These are phyloP conservation scores for Percina caprodes DNA, from an alignment of 2,113 vertebrate species.

Conservation along the genomic window DNA sequence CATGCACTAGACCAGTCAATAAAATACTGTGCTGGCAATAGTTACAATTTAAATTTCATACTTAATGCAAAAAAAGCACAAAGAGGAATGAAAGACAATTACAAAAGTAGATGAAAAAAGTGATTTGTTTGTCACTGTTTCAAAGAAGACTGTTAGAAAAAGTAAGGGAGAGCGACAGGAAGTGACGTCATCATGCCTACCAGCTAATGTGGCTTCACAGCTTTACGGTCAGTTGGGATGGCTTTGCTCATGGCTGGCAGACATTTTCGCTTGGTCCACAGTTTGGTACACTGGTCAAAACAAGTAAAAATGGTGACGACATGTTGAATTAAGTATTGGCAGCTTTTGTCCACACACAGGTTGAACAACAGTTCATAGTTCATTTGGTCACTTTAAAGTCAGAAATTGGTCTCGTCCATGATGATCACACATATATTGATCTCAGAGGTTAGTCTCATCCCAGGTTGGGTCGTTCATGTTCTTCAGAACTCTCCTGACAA, in stretches of 20 bases:
- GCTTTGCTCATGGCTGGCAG: conserved; percentile 42
- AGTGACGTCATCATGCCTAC: conserved; percentile 48
- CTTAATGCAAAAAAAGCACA: not conserved
- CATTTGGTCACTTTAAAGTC: conserved; percentile 29
- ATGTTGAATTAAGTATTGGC: conserved; percentile 9
- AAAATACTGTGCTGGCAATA: conserved; percentile 3
- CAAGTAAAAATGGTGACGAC: not conserved
- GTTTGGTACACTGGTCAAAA: conserved; percentile 37
- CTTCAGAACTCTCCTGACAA: conserved; percentile 94
- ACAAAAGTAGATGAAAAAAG: not conserved
- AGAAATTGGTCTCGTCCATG: not conserved
- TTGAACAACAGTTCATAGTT: not conserved
- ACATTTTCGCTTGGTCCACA: conserved; percentile 46
- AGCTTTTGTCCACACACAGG: conserved; percentile 17
- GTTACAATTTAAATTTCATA: not conserved
- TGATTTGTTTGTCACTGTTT: not conserved
- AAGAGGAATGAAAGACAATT: not conserved
- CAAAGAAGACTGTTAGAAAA: conserved; percentile 1
- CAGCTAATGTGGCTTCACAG: conserved; percentile 58
- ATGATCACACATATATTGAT: not conserved
- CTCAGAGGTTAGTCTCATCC: conserved; percentile 97
- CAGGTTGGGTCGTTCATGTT: conserved; percentile 95
- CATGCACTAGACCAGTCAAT: not conserved
- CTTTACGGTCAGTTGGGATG: conserved; percentile 44
- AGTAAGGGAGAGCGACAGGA: conserved; percentile 19